These are phyloP conservation scores for Pseudoatta argentina DNA, from an alignment of 1,140 invertebrate species.

Conservation along the genomic window DNA sequence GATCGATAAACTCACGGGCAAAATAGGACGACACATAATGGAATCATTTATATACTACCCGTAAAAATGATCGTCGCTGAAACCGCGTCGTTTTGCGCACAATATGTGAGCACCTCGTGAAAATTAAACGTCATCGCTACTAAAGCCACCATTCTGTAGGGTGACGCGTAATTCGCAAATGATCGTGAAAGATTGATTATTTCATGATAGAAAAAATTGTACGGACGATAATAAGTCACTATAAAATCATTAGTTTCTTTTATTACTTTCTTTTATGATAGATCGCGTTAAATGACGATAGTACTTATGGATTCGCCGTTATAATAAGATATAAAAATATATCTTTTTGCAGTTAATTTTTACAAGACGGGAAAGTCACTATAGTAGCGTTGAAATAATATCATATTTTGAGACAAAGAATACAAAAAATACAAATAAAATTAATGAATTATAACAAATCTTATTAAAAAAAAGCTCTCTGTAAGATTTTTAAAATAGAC, in stretches of 20 bases:
- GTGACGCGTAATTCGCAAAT: constrained; percentile 19
- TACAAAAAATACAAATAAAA: no score
- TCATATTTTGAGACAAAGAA: no score
- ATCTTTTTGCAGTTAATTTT: neutral
- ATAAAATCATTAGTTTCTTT: neutral
- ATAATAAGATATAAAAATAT: neutral
- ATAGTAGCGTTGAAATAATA: no score
- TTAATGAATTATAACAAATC: no score
- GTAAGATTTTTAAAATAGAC: no score
- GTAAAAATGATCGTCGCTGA: constrained; percentile 20
- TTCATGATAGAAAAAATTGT: constrained; percentile 17
- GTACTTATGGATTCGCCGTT: neutral
- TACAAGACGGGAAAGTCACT: no score
- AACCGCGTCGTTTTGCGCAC: constrained; percentile 35
- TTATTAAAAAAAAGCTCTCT: no score
- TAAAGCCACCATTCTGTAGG: neutral
- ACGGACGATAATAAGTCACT: neutral
- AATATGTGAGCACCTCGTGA: constrained; percentile 39
- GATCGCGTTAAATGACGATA: neutral
- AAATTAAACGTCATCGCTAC: constrained; percentile 46
- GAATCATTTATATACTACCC: constrained; percentile 52
- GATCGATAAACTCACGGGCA: constrained; percentile 28
- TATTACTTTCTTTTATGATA: neutral
- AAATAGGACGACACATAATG: constrained; percentile 41
- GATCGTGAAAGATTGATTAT: constrained; percentile 34